Base-by-base conservation (phyloP, 2,888 invertebrate genomes). In the Polyommatus iphigenia region DNA sequence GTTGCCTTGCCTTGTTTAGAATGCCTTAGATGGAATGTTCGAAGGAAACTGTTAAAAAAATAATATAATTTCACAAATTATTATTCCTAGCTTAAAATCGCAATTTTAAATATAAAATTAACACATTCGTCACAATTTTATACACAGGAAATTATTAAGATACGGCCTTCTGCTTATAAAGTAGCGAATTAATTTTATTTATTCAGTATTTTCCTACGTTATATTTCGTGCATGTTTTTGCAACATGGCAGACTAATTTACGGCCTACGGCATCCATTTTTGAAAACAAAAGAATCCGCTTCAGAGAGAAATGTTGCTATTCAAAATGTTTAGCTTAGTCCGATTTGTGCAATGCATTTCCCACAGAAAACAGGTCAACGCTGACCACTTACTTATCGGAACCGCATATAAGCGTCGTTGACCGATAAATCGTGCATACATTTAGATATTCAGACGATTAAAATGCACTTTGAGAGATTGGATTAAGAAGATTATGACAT, bases 401-500 rank as follows among this genome's bases (percentile, higher is more conserved):
- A 41, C 29, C 75, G 75, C 54, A 75, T 54, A 50, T 75, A 13
- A 50, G 10, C 29, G 75, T 75, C 50, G 54, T 29, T 50, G 75
- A 24, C 54, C 46, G 75, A 75, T 75, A 75, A 75, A 75, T 50
- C 29, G 46, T 75, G 8, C 10, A 73, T 50, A 50, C 15, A 46
- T 36, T 20, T 72, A 20, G 72, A 46, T n/a, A 73, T 46, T 15
- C 29, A 24, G 29, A 67, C 67, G 67, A 67, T 67, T 67, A 67
- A 67, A 62, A 15, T 67, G 29, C 67, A 67, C 67, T 29, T 29
- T 32, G 24, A 3, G 24, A 62, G n/a, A 62, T 62, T 62, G 67
- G 15, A 67, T 67, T 15, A 32, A 32, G 67, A 67, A 67, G 29
- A 24, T 13, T 20, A 20, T 62, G 62, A 57, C 5, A 57, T 57